A percentile compares a stretch with the other conserved stretches of the same genome.
phyloP scores from a whole-genome alignment of 2,797 vertebrate genomes.

The Urocyon cinereoargenteus region DNA sequence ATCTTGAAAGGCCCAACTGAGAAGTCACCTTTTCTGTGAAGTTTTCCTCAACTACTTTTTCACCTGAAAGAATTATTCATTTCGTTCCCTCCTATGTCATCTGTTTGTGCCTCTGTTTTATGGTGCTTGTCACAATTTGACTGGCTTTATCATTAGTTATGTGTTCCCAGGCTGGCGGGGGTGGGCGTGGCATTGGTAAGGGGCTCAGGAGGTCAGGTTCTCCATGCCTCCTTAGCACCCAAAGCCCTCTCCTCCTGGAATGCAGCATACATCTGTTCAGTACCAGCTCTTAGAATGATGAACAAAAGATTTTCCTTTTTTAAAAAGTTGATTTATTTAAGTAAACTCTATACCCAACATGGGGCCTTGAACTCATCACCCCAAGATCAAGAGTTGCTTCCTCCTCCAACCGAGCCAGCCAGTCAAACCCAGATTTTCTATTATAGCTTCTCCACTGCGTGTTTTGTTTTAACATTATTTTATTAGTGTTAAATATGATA shows the following conservation, averaged over 20 bases:
- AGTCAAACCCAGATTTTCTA: background rate
- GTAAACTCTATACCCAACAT: background rate
- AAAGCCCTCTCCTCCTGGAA: background rate
- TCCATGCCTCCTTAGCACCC: background rate
- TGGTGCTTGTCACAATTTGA: background rate
- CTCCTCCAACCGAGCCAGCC: background rate
- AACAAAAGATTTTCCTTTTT: background rate
- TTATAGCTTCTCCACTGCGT: background rate
- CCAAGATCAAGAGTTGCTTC: background rate
- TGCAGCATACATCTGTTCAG: background rate
- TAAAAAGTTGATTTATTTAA: background rate
- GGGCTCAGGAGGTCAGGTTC: background rate
- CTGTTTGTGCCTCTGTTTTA: background rate
- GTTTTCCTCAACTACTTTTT: slow-evolving; percentile 59
- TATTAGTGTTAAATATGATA: slow-evolving; percentile 47
- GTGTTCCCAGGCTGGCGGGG: background rate
- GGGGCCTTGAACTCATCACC: background rate
- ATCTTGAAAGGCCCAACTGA: slow-evolving; percentile 51
- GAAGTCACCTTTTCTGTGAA: slow-evolving; percentile 50
- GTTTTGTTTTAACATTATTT: slow-evolving; percentile 58
- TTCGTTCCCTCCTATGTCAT: background rate
- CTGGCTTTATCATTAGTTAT: slow-evolving; percentile 36
- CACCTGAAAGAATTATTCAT: slow-evolving; percentile 45
- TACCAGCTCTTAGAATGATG: slow-evolving; percentile 1
- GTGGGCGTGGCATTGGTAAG: too few relatives aligned